phyloP scores from a whole-genome alignment of 23 tunicate species.

The Halocynthia roretzi region DNA sequence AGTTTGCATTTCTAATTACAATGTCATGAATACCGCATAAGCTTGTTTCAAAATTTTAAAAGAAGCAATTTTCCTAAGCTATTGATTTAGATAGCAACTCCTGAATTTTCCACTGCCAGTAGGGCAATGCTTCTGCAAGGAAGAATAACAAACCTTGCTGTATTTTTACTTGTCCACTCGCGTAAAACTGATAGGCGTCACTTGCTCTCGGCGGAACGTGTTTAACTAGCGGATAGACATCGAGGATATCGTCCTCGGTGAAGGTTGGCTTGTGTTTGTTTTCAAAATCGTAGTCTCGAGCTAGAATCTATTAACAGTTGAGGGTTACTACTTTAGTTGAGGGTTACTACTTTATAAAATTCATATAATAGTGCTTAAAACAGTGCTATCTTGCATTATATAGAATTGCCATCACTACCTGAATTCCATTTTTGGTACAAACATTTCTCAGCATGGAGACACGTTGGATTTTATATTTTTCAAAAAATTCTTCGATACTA shows the following conservation, averaged over 20 bases:
- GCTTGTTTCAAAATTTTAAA: too few relatives aligned
- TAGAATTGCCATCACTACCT: constrained; percentile 37
- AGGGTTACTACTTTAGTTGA: not conserved
- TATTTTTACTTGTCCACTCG: constrained; percentile 71
- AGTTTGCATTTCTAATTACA: too few relatives aligned
- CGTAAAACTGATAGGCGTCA: constrained; percentile 82
- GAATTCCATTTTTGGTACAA: constrained; percentile 81
- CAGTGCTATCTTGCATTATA: not conserved
- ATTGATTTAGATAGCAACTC: not conserved
- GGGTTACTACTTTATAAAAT: not conserved
- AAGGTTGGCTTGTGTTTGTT: constrained; percentile 77
- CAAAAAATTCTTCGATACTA: constrained; percentile 50
- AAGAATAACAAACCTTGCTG: constrained; percentile 62
- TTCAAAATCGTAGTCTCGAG: constrained; percentile 59
- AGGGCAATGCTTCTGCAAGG: not conserved
- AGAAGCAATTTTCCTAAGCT: not conserved
- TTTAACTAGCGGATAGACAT: constrained; percentile 73
- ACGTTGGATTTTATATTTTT: constrained; percentile 52
- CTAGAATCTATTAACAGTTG: constrained; percentile 28
- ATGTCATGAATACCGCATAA: too few relatives aligned
- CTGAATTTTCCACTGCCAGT: not conserved
- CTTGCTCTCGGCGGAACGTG: constrained; percentile 78
- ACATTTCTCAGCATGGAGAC: constrained; percentile 56
- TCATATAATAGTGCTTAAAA: not conserved
- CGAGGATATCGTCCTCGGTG: constrained; percentile 75